phyloP scores from a whole-genome alignment of 2,888 invertebrate species.

The Oligia latruncula region DNA sequence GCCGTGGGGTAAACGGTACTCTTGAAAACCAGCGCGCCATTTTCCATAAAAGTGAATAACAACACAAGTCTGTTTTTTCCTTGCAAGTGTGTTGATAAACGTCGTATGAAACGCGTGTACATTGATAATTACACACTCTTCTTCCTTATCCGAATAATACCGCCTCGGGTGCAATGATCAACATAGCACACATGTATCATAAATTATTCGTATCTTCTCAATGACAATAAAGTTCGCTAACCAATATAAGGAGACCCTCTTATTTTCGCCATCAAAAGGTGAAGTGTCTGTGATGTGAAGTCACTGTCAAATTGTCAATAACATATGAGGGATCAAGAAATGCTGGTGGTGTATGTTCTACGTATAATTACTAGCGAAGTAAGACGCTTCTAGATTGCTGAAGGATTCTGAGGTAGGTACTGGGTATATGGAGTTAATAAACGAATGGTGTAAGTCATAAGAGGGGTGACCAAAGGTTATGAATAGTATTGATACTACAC shows the following conservation, averaged over 20 bases:
- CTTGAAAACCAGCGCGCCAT: too few species aligned
- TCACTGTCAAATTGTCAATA: constrained; percentile 16
- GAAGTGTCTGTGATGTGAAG: neutral
- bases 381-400: constrained; percentile 33
- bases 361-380: constrained; percentile 54
- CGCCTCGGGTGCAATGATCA: too few species aligned
- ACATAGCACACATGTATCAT: too few species aligned
- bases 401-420: constrained; percentile 58
- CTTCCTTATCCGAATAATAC: too few species aligned
- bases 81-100: too few species aligned
- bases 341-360: constrained; percentile 42
- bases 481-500: too few species aligned
- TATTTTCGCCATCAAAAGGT: neutral
- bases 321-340: constrained; percentile 36
- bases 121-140: too few species aligned
- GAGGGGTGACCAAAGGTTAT: neutral
- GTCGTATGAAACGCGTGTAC: too few species aligned
- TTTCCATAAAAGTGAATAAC: too few species aligned
- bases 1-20: too few species aligned
- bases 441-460: constrained; percentile 35
- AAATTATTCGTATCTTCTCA: constrained; percentile 6
- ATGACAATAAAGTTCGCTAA: constrained; percentile 44
- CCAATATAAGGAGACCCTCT: constrained; percentile 34
- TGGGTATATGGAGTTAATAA: constrained; percentile 56
- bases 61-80: too few species aligned